phyloP scores from a whole-genome alignment of 1,140 invertebrate genomes.

The Trichogramma pretiosum region DNA sequence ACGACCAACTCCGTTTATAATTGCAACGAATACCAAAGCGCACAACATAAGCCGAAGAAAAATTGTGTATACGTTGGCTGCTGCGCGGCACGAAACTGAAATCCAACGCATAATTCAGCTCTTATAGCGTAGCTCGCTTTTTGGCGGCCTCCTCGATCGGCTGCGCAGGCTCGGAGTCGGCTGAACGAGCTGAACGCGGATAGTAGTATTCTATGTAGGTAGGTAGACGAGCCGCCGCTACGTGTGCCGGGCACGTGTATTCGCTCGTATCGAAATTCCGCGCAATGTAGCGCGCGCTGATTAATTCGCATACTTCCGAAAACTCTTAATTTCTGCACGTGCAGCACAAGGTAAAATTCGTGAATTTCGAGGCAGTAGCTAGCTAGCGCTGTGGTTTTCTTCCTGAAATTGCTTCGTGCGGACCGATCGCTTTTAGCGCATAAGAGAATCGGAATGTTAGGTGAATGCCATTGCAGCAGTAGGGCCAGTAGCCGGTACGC shows the following conservation, averaged over 20 bases:
- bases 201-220: no score
- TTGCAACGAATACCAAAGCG: no score
- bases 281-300: constrained; percentile 1
- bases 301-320: constrained; percentile 15
- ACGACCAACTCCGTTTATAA: no score
- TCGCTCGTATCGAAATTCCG: neutral
- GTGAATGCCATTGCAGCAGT: neutral
- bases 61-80: no score
- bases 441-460: neutral
- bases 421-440: neutral
- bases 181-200: no score
- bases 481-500: no score
- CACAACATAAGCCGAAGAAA: no score
- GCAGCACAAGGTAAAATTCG: constrained; percentile 7
- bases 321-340: constrained; percentile 7
- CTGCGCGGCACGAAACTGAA: neutral
- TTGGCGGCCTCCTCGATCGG: no score
- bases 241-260: no score
- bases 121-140: no score
- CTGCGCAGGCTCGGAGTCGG: no score
- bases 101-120: neutral
- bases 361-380: neutral
- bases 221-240: no score
- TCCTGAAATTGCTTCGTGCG: neutral
- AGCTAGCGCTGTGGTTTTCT: neutral